Conservation (phyloP, 2,888 invertebrate genomes). For the Thereva nobilitata region DNA sequence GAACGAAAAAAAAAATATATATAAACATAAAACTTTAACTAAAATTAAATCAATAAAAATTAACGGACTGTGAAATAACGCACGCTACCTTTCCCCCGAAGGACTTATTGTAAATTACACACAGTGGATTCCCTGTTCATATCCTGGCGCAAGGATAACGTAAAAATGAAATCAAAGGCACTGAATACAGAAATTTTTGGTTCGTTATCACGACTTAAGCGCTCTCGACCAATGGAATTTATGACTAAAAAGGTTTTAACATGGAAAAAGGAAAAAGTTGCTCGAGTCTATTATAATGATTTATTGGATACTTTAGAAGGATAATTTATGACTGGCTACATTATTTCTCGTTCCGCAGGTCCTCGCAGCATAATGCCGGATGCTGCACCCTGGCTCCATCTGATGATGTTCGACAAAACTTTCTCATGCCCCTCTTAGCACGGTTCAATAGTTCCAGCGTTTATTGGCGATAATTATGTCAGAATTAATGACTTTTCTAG, state of each 20-base stretch:
- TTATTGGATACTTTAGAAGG: not conserved
- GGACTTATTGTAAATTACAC: too few relatives aligned
- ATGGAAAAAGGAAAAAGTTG: not conserved
- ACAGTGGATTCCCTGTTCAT: too few relatives aligned
- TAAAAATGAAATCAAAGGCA: not conserved
- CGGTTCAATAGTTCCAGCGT: not conserved
- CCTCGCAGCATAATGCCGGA: not conserved
- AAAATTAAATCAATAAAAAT: too few relatives aligned
- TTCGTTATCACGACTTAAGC: too few relatives aligned
- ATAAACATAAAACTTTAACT: too few relatives aligned
- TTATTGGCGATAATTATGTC: constrained; percentile 12
- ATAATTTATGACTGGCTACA: constrained; percentile 1
- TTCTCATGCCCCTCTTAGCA: not conserved
- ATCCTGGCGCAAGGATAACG: too few relatives aligned
- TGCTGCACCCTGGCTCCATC: constrained; percentile 3
- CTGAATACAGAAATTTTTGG: not conserved
- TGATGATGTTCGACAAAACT: constrained; percentile 12
- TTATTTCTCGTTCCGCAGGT: constrained; percentile 8
- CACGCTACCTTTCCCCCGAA: too few relatives aligned
- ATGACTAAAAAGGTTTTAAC: constrained; percentile 5
- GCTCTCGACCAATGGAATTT: not conserved
- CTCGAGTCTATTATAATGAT: constrained; percentile 11
- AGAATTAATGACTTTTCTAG: too few relatives aligned
- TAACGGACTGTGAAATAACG: too few relatives aligned
- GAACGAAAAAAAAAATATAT: not conserved